Evolutionary conservation across 2,113 vertebrate genomes (phyloP).

Genomic region (Etia nguti): DNA sequence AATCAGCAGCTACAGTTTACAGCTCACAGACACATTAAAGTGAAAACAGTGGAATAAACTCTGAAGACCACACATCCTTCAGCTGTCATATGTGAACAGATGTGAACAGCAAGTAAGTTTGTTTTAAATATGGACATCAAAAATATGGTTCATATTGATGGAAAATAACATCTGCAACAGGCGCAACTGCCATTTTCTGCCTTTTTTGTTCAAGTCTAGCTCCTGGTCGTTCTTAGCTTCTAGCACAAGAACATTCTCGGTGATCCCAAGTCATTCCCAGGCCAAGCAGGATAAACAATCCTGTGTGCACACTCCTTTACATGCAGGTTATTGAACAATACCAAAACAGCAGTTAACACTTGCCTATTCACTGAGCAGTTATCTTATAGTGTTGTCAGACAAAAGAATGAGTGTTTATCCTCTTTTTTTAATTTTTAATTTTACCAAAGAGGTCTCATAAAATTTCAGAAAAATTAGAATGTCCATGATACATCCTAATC

Average conservation of each 20-base stretch:
- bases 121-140: neutral
- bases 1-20: neutral
- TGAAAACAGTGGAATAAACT: neutral
- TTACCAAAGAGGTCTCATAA: neutral
- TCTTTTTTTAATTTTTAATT: neutral
- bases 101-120: neutral
- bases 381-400: neutral
- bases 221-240: neutral
- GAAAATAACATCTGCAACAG: neutral
- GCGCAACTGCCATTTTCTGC: neutral
- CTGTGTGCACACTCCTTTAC: neutral
- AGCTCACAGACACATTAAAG: neutral
- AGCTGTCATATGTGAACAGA: neutral
- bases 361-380: neutral
- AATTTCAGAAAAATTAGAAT: neutral
- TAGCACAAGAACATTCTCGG: neutral
- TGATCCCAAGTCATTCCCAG: neutral
- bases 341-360: neutral
- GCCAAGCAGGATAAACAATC: neutral
- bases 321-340: neutral
- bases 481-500: neutral
- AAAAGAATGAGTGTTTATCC: neutral
- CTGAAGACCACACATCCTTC: neutral
- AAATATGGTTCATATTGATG: neutral
- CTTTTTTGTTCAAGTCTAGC: neutral